Percentiles rank a stretch among this genome's conserved stretches.
Evolutionary conservation across 1,140 invertebrate genomes (phyloP).

Genomic region (Drosophila pachea): DNA sequence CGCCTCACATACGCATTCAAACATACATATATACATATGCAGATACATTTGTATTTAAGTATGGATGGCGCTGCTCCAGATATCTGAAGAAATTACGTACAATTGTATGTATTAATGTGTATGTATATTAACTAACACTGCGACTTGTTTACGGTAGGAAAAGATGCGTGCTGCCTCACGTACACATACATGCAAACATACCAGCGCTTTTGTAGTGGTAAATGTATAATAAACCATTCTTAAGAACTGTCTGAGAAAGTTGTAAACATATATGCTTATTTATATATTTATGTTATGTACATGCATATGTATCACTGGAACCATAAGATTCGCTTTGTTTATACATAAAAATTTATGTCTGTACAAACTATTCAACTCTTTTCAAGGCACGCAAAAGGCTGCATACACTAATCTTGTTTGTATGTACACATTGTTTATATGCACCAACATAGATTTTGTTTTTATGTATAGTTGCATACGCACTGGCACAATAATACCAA

Average conservation of each 20-base stretch:
- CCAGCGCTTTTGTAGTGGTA: background rate
- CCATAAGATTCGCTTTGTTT: slow-evolving; percentile 25
- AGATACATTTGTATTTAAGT: slow-evolving; percentile 14
- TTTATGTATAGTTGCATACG: slow-evolving; percentile 35
- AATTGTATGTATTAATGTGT: slow-evolving; percentile 5
- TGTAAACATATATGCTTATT: slow-evolving; percentile 20
- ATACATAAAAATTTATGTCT: slow-evolving; percentile 7
- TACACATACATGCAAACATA: slow-evolving; percentile 24
- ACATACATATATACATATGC: slow-evolving; percentile 4
- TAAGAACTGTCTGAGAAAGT: slow-evolving; percentile 17
- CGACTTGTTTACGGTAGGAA: slow-evolving; percentile 33
- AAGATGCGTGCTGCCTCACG: slow-evolving; percentile 24
- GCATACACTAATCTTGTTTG: background rate
- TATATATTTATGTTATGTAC: slow-evolving; percentile 4
- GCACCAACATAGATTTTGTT: slow-evolving; percentile 18
- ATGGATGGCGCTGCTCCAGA: slow-evolving; percentile 30
- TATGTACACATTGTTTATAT: slow-evolving; percentile 24
- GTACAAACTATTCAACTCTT: background rate
- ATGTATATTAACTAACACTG: slow-evolving; percentile 19
- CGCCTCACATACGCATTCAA: slow-evolving; percentile 10
- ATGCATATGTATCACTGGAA: slow-evolving; percentile 1
- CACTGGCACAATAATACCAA: slow-evolving; percentile 27
- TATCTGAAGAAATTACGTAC: slow-evolving; percentile 19
- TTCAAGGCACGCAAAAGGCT: background rate
- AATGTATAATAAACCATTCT: slow-evolving; percentile 24